Base-by-base conservation (phyloP, 2,113 vertebrate genomes). In the Muscicapa adusta region DNA sequence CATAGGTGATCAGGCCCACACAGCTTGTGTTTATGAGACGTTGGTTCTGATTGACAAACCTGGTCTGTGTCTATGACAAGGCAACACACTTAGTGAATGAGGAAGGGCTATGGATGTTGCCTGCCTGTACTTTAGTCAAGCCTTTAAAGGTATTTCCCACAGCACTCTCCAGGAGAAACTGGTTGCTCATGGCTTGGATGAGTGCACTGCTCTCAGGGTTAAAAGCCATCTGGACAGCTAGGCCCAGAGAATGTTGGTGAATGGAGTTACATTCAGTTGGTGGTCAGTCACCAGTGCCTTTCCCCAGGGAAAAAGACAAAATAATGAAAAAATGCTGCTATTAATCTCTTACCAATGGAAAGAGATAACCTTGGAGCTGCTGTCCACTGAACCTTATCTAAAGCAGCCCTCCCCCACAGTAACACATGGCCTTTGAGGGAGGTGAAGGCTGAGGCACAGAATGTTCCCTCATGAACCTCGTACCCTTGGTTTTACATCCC, bases 181-280 rank as follows among this genome's bases (percentile, higher is more conserved):
- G 18, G 17, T 33, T 63, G 43, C 18, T 34, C 12, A 11, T 16
- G 26, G 43, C 36, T 66, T 51, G 22, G 12, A 23, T 15, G 18
- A 12, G 12, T 19, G 23, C 33, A 36, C 7, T 23, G 5, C 13
- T 73, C 10, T 26, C 2, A 4, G 26, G 18, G 28, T 58, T 51
- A 38, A 43, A 58, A 51, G 51, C 8, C 8, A 9, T 6, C 18
- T 57, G 22, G 58, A 50, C 3, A 47, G 23, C 18, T 0, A 0
- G 8, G 23, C 36, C 26, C 51, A 73, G 36, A 43, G 18, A 43
- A 18, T 4, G 28, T 4, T 51, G 23, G 26, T 50, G 28, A 66
- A 66, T 14, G 15, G 15, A 66, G 26, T 38, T 38, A 73, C 18
- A n/a, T 12, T 25, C 23, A 58, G 8, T 1, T 33, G 15, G 26